A percentile compares a stretch with the other conserved stretches of the same genome.
phyloP scores from a whole-genome alignment of 2,113 vertebrate species.

The Lota lota region DNA sequence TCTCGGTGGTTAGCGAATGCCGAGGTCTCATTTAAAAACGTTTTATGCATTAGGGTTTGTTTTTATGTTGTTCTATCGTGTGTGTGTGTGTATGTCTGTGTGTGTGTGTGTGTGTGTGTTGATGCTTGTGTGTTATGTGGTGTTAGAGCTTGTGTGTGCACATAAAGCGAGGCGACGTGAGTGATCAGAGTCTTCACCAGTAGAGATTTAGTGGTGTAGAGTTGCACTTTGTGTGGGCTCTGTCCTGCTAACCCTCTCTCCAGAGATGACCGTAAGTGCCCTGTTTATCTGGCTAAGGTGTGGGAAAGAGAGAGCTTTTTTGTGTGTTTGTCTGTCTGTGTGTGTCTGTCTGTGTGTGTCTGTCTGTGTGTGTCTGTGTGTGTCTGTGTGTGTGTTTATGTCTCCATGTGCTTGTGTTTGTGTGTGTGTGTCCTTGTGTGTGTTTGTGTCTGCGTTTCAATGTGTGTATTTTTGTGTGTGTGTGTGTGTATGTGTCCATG shows the following conservation, averaged over 20 bases:
- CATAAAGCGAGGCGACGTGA: conserved; percentile 4
- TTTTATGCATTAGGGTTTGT: conserved; percentile 27
- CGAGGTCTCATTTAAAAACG: conserved; percentile 26
- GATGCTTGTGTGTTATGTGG: conserved; percentile 13
- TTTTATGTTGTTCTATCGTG: not conserved
- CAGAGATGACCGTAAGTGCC: conserved; percentile 40
- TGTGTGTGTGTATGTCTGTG: conserved; percentile 24
- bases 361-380: conserved; percentile 3
- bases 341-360: conserved; percentile 23
- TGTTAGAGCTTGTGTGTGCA: conserved; percentile 16
- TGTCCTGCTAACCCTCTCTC: conserved; percentile 23
- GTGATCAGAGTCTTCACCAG: conserved; percentile 19
- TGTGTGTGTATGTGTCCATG: not conserved
- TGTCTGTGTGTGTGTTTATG: not conserved
- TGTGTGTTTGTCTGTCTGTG: not conserved
- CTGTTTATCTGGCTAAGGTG: conserved; percentile 49
- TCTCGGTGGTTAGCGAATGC: not conserved
- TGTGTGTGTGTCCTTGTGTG: not conserved
- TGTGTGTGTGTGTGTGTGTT: conserved; percentile 8
- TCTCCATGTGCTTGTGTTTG: not conserved
- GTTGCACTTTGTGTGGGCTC: conserved; percentile 5
- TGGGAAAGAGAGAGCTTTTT: conserved; percentile 14
- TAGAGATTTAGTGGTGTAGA: conserved; percentile 24
- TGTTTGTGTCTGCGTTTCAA: not conserved
- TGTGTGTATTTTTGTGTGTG: not conserved